Percentiles rank a stretch among this genome's conserved stretches.
Evolutionary conservation across 2,888 invertebrate genomes (phyloP).

Genomic region (Drosophila infuscata): DNA sequence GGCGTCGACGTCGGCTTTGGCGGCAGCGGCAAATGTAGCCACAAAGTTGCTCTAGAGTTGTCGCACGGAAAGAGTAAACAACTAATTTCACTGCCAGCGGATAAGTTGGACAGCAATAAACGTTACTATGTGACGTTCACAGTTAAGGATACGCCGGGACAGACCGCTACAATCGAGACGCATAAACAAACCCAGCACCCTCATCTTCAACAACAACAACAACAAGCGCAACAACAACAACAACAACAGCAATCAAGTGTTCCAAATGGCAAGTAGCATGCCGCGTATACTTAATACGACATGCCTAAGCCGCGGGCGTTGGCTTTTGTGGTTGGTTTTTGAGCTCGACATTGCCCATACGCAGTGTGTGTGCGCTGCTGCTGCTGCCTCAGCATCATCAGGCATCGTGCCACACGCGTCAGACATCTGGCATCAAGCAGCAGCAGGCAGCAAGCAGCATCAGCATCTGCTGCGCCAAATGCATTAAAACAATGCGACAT

Average conservation of each 20-base stretch:
- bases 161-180: slow-evolving; percentile 46
- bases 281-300: slow-evolving; percentile 70
- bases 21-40: slow-evolving; percentile 75
- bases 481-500: slow-evolving; percentile 82
- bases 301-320: slow-evolving; percentile 41
- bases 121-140: slow-evolving; percentile 97
- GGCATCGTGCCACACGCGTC: slow-evolving; percentile 1
- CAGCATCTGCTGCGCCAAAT: slow-evolving; percentile 57
- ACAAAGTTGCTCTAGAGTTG: slow-evolving; percentile 91
- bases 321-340: slow-evolving; percentile 41
- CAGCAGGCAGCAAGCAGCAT: slow-evolving; percentile 14
- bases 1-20: slow-evolving; percentile 51
- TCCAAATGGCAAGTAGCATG: slow-evolving; percentile 56
- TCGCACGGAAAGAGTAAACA: slow-evolving; percentile 94
- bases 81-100: slow-evolving; percentile 94
- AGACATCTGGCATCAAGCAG: slow-evolving; percentile 1
- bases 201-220: slow-evolving; percentile 42
- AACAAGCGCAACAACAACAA: slow-evolving; percentile 46
- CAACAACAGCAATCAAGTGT: slow-evolving; percentile 54
- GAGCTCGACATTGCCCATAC: slow-evolving; percentile 50
- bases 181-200: slow-evolving; percentile 45
- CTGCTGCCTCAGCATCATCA: slow-evolving; percentile 4
- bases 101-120: slow-evolving; percentile 94
- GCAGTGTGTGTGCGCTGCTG: slow-evolving; percentile 40
- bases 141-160: slow-evolving; percentile 88